These are phyloP conservation scores for Mormoops blainvillei DNA, from an alignment of 2,113 vertebrate genomes.

Conservation along the genomic window DNA sequence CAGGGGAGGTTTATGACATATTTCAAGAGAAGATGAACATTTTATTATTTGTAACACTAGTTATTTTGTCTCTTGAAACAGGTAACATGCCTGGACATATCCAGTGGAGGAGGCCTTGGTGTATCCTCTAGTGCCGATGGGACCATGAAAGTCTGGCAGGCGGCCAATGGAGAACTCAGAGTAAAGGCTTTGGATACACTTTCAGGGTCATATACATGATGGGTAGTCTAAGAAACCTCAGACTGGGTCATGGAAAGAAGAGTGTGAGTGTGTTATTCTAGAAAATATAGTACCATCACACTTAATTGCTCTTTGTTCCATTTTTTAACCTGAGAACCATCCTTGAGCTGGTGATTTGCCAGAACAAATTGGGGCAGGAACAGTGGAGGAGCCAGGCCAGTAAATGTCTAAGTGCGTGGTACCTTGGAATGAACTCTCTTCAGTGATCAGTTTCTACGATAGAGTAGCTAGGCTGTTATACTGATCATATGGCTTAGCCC, in stretches of 20 bases:
- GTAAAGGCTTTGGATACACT: conserved; percentile 71
- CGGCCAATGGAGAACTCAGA: conserved; percentile 84
- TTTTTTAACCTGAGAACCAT: conserved; percentile 1
- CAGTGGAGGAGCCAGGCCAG: background rate
- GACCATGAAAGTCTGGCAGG: conserved; percentile 87
- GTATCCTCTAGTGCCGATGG: conserved; percentile 83
- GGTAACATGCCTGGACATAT: conserved; percentile 83
- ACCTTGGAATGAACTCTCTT: background rate
- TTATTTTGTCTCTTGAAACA: conserved; percentile 60
- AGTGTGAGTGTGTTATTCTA: background rate
- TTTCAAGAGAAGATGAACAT: background rate
- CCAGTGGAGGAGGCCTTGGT: conserved; percentile 82
- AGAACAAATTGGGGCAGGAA: background rate
- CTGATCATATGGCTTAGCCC: background rate
- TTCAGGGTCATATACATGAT: background rate
- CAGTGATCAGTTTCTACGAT: background rate
- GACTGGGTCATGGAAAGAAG: background rate
- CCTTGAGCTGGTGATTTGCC: background rate
- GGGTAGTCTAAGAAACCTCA: background rate
- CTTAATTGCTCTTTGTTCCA: background rate
- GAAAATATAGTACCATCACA: background rate
- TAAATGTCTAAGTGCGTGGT: background rate
- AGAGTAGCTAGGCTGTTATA: background rate
- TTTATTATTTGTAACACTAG: background rate
- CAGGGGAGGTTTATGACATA: background rate